Evolutionary conservation across 2,797 vertebrate species (phyloP), one percentile per base, ranked within the genome.

Genomic region (Chaetodon trifasciatus): DNA sequence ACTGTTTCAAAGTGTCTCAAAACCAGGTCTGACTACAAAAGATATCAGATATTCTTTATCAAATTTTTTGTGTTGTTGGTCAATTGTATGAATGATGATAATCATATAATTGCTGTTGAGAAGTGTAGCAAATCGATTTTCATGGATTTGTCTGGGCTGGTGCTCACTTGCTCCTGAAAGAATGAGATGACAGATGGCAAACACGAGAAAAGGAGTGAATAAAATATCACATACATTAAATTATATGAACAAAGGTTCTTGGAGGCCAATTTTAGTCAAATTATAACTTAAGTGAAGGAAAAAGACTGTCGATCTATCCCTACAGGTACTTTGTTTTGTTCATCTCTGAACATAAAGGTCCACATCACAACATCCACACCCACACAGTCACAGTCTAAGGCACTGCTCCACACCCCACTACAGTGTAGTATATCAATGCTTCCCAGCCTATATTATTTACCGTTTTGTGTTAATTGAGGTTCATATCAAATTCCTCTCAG

Each of bases 331-430:
- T 70, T 82, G 55, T 74, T 40, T 78, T 61, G 23, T 82, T 76
- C 3, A 50, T 75, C 61, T 77, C 70, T 80, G 47, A 82, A 83
- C 60, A 78, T 79, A 79, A 78, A 83, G 72, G 55, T 82, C 79
- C 69, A 69, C 32, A 70, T 74, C 53, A 86, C 69, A 84, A 78
- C 74, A 88, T 83, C 67, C 78, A 89, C 79, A 81, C 74, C 63
- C 78, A 82, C 75, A 84, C 84, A 87, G 82, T 92, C 85, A 91
- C 89, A 88, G 85, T 93, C 91, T 93, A 94, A 94, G 94, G 94
- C 94, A 94, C 93, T 93, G 90, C 88, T 94, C 90, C 90, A 92
- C 84, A 78, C 82, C 64, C 65, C 55, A 83, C 82, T 76, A 61
- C 81, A 62, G 72, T 74, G 79, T 74, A 82, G 78, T 72, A 76